Evolutionary conservation across 2,113 vertebrate genomes (phyloP), one percentile per base, ranked within the genome.

Genomic region (Xerus inauris): DNA sequence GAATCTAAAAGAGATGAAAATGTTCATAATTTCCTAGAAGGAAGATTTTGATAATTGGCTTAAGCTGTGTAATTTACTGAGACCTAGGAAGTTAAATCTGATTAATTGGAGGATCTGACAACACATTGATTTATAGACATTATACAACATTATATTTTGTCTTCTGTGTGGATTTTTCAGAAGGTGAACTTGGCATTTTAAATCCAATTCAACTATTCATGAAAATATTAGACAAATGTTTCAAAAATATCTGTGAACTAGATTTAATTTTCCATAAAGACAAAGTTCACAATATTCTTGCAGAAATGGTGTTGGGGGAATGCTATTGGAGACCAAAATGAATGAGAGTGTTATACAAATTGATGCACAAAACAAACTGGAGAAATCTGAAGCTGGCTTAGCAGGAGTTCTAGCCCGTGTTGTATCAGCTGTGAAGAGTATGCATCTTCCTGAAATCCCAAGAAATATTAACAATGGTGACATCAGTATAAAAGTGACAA

Each of bases 401-500:
- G 99, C 99, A 91, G 99, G 99, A 98, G 99, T 99, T 96, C 99
- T 99, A 98, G 99, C 99, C 97, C 99, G 99, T 97, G 99, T 99
- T 93, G 99, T 99, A 96, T 99, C 99, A 97, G 99, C 99, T 97
- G 99, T 99, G 98, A 99, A 99, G 99, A 99, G 99, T 99, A 99
- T 99, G 99, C 99, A 99, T 97, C 99, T 99, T 94, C 99, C 99
- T 96, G 99, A 99, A 99, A 99, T 99, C 98, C 99, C 99, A 99
- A 99, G 99, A 99, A 99, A 99, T 99, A 99, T 99, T 99, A 99
- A 99, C 99, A 99, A 99, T 98, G 99, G 99, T 98, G 99, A 99
- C 99, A 99, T 99, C 99, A 99, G 99, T 99, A 99, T 99, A 99
- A 99, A 99, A 99, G 99, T 99, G 99, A 99, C 99, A 99, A 99